Conservation (phyloP, 2,113 vertebrate species). For the Neogale vison region DNA sequence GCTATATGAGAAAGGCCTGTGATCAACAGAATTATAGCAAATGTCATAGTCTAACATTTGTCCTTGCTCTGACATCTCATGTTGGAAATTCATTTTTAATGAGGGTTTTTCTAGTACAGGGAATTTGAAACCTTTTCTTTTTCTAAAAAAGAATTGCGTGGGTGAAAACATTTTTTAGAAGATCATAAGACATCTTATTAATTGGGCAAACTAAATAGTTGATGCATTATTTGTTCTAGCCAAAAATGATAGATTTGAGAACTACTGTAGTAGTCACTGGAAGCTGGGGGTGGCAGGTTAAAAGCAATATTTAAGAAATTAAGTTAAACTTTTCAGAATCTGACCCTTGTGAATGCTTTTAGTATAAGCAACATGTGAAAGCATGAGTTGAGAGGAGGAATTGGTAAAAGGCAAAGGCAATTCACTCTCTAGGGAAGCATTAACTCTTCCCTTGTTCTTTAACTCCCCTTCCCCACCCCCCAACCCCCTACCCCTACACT, state of each 20-base stretch:
- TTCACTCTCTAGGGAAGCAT: conserved; percentile 66
- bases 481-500: not conserved
- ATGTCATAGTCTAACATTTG: conserved; percentile 32
- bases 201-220: conserved; percentile 64
- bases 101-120: conserved; percentile 61
- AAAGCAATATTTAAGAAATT: conserved; percentile 78
- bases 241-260: conserved; percentile 70
- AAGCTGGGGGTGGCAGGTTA: conserved; percentile 68
- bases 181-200: conserved; percentile 72
- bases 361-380: conserved; percentile 65
- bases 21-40: conserved; percentile 52
- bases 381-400: conserved; percentile 45
- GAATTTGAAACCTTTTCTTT: conserved; percentile 53
- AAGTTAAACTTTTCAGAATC: conserved; percentile 78
- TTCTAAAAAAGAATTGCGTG: conserved; percentile 35
- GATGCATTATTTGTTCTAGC: conserved; percentile 46
- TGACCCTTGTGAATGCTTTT: conserved; percentile 76
- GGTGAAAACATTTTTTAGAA: conserved; percentile 70
- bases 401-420: conserved; percentile 71
- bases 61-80: conserved; percentile 60
- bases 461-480: not conserved
- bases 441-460: not conserved
- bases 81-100: conserved; percentile 78
- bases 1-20: conserved; percentile 62
- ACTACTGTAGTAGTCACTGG: not conserved